These are phyloP conservation scores for Perca flavescens DNA, from an alignment of 2,113 vertebrate species.

Conservation along the genomic window DNA sequence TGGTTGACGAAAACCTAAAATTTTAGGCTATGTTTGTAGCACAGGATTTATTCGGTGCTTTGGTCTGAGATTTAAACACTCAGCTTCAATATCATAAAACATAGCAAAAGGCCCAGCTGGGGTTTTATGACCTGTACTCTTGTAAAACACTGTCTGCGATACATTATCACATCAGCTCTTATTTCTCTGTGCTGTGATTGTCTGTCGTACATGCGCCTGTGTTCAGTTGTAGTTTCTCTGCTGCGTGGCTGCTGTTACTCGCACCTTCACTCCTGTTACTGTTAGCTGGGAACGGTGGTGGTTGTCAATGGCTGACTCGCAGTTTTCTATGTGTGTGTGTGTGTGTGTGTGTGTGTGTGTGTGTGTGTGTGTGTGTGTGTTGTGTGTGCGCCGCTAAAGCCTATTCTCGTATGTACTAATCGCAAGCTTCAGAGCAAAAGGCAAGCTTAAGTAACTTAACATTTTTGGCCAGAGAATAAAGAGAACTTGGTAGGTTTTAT, in stretches of 20 bases:
- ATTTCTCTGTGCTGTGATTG: constrained; percentile 8
- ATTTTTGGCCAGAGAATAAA: constrained; percentile 75
- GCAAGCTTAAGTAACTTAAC: constrained; percentile 72
- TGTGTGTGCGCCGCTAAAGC: constrained; percentile 19
- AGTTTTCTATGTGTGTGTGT: too few species aligned
- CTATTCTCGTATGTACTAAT: constrained; percentile 60
- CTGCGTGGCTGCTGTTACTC: constrained; percentile 10
- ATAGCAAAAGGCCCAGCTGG: constrained; percentile 40
- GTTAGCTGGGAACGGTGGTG: constrained; percentile 23
- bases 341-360: background rate
- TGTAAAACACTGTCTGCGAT: constrained; percentile 45
- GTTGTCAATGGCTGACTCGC: constrained; percentile 15
- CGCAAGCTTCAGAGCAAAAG: constrained; percentile 64
- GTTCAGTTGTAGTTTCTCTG: constrained; percentile 23
- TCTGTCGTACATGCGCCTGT: background rate
- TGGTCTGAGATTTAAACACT: constrained; percentile 36
- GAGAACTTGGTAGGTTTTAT: constrained; percentile 26
- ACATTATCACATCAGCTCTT: constrained; percentile 39
- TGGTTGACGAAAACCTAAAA: background rate
- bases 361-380: background rate
- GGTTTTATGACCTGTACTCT: constrained; percentile 39
- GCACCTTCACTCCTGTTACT: constrained; percentile 29
- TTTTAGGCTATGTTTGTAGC: background rate
- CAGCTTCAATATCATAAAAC: constrained; percentile 40
- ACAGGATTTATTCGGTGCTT: constrained; percentile 27